Base-by-base conservation (phyloP, 1,140 invertebrate genomes). In the Leptinotarsa texana region DNA sequence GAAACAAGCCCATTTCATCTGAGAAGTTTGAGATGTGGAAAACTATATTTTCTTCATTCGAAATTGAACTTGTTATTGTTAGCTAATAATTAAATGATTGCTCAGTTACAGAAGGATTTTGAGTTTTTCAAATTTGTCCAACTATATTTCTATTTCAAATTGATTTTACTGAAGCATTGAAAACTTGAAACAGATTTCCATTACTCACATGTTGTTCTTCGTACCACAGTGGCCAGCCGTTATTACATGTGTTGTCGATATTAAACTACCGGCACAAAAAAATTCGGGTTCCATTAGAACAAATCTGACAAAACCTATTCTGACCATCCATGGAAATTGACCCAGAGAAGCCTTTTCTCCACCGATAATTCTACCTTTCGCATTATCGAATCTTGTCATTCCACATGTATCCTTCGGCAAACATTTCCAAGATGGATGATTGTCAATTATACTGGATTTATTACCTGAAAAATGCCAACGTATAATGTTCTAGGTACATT, bases 221-320 rank as follows among this genome's bases (percentile, higher is more conserved):
- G 86, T 61, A 48, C 81, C 83, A 3, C 92, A 93, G 82, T 93
- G 93, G 1, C 90, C 91, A 4, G 93, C 87, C 49, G 92, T 93
- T 5, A 93, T 57, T 18, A 93, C 86, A 77, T 90, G 89, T 2
- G 86, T 78, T 61, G 88, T 84, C 18, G 86, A 89, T 51, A 94
- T 88, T 0, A 93, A 83, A 3, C 89, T 87, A 2, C 91, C 93
- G 1, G 90, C 92, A 79, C 92, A 94, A 61, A 86, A 83, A 75
- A 83, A 90, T 11, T 77, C 69, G 78, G 13, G 15, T 74, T 72
- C 49, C 13, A 13, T 18, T 13, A 48, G 33, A 13, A 80, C 77
- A 79, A 77, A 75, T 71, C 82, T 84, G 13, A 80, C 77, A 79
- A 92, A 93, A 27, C 91, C 92, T 24, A 94, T 83, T 27, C 90